A percentile compares a stretch with the other conserved stretches of the same genome.
Conservation (phyloP, 2,888 invertebrate genomes). For the Cabera pusaria region DNA sequence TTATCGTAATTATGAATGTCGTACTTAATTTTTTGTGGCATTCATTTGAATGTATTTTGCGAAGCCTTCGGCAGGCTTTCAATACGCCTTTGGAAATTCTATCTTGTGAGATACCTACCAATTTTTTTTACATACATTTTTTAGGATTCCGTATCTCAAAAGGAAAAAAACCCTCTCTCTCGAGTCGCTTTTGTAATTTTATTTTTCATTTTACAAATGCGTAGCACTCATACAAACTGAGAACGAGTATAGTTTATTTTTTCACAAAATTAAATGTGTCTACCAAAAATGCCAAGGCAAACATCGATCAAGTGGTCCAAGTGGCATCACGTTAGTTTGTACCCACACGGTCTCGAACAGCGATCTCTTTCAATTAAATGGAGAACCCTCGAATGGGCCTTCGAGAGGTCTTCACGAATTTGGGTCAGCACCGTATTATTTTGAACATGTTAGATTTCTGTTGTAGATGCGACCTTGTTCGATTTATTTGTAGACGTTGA, state of each 20-base stretch:
- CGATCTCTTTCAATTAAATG: constrained; percentile 78
- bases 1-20: constrained; percentile 49
- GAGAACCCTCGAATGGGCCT: constrained; percentile 50
- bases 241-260: too few species aligned
- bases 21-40: constrained; percentile 43
- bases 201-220: too few species aligned
- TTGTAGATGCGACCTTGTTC: too few species aligned
- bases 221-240: too few species aligned
- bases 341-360: constrained; percentile 50
- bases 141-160: too few species aligned
- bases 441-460: constrained; percentile 33
- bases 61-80: constrained; percentile 24
- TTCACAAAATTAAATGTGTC: too few species aligned
- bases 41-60: constrained; percentile 31
- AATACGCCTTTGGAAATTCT: too few species aligned
- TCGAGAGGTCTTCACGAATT: constrained; percentile 45
- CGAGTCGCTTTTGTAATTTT: too few species aligned
- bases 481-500: too few species aligned
- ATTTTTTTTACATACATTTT: too few species aligned
- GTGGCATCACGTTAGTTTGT: constrained; percentile 51
- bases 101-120: too few species aligned
- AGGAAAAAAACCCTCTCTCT: too few species aligned
- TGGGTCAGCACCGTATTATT: constrained; percentile 48
- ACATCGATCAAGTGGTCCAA: constrained; percentile 28
- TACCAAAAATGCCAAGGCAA: constrained; percentile 13